Evolutionary conservation across 2,113 vertebrate species (phyloP).

Genomic region (Eubucco bourcierii): DNA sequence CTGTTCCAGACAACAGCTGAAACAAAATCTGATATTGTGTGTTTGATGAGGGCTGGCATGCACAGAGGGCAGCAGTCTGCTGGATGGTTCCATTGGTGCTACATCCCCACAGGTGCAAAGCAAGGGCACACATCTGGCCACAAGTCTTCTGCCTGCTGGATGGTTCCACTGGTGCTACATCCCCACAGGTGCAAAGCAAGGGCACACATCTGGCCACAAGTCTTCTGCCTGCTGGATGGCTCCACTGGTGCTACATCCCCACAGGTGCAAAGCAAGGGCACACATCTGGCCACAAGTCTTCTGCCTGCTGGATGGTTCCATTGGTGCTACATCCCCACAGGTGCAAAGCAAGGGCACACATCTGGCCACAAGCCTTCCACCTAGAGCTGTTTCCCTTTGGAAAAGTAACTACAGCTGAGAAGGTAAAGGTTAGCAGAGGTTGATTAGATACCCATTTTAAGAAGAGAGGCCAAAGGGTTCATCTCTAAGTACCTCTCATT

Average conservation of each 20-base stretch:
- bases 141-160: background rate
- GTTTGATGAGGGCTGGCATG: accelerated
- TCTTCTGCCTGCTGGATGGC: too few species aligned
- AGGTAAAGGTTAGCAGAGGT: background rate
- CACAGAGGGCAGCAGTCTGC: accelerated
- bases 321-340: too few species aligned
- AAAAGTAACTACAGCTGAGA: background rate
- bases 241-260: too few species aligned
- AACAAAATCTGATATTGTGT: background rate
- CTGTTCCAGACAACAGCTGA: background rate
- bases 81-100: background rate
- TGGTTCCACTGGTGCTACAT: too few species aligned
- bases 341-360: too few species aligned
- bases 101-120: background rate
- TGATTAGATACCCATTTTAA: background rate
- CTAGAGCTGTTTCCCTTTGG: background rate
- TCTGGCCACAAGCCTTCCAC: too few species aligned
- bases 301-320: too few species aligned
- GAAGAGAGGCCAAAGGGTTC: background rate
- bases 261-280: too few species aligned
- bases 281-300: too few species aligned
- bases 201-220: too few species aligned
- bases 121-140: background rate
- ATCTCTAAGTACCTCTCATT: background rate
- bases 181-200: too few species aligned